Evolutionary conservation across 2,113 vertebrate species (phyloP), one percentile per base, ranked within the genome.

Genomic region (Gymnorhina tibicen): DNA sequence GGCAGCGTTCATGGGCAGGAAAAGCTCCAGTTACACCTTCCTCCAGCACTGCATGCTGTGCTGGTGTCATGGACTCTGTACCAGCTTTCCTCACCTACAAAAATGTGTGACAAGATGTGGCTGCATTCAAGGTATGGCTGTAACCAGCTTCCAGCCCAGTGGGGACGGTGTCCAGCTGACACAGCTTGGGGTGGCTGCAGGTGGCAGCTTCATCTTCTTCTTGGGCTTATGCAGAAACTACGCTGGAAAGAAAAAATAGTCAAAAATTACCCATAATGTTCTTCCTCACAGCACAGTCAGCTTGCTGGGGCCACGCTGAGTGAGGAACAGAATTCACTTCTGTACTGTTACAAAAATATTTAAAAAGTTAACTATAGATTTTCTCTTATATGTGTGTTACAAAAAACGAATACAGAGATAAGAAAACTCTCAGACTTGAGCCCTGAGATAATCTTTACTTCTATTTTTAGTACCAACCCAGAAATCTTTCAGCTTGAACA

Each of bases 201-300:
- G 44, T 11, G 0, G 46, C 1, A 0, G 53, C 47, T 69, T 80
- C n/a, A 58, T 37, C 35, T 11, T 28, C 17, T n/a, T 35, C 41
- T 85, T 47, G n/a, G 37, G 32, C 13, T 85, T 30, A 52, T 9
- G 11, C 42, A 82, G 42, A 85, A 76, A 35, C 12, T 9, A 44
- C n/a, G 13, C 4, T 35, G 24, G 33, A 87, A 77, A 87, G 9
- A 35, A 87, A 81, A 77, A 67, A 35, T 10, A 60, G 28, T 66
- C 52, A 14, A 35, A 87, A 82, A 15, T n/a, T n/a, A 62, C 28
- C 42, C 24, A 62, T 35, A 47, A 37, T 35, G 15, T 55, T 69
- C 47, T 70, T 85, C 17, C 22, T 70, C 14, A 4, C 17, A 79
- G 28, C 37, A 75, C 0, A 0, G 13, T 73, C 17, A 55, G 26